Conservation (phyloP, 2,797 vertebrate genomes). For the Sarcoramphus papa region DNA sequence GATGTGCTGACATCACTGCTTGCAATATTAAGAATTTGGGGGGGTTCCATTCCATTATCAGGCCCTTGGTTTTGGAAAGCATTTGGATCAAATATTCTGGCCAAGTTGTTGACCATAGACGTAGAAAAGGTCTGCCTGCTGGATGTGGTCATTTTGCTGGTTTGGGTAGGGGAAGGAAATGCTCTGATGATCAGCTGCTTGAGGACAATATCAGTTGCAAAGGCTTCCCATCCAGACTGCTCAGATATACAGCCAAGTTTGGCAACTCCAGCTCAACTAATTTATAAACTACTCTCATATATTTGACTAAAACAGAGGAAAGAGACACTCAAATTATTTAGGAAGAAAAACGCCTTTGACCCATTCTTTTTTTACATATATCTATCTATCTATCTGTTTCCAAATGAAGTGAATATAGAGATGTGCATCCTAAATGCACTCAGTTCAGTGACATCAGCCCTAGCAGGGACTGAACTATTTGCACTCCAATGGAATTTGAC, state of each 20-base stretch:
- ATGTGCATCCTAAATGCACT: constrained; percentile 76
- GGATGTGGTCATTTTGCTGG: constrained; percentile 61
- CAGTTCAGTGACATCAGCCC: constrained; percentile 72
- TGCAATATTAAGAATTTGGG: constrained; percentile 46
- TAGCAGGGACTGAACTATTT: constrained; percentile 65
- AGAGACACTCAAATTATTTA: neutral
- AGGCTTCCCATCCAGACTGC: constrained; percentile 35
- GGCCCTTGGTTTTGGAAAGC: constrained; percentile 76
- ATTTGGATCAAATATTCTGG: constrained; percentile 82
- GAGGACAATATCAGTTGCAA: constrained; percentile 50
- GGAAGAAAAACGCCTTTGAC: neutral
- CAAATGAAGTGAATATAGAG: constrained; percentile 55
- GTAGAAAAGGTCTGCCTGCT: constrained; percentile 59
- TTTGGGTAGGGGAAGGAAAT: constrained; percentile 50
- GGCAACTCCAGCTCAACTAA: constrained; percentile 8
- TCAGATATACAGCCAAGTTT: constrained; percentile 29
- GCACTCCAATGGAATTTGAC: constrained; percentile 66
- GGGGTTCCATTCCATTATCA: constrained; percentile 21
- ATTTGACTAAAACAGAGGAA: constrained; percentile 37
- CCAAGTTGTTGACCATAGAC: constrained; percentile 82
- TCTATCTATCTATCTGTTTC: neutral
- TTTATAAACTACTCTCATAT: constrained; percentile 1
- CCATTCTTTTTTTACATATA: neutral
- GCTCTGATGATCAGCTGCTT: constrained; percentile 41
- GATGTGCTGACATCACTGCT: constrained; percentile 47